These are phyloP conservation scores for Phthorimaea operculella DNA, from an alignment of 1,140 invertebrate species.

Conservation along the genomic window DNA sequence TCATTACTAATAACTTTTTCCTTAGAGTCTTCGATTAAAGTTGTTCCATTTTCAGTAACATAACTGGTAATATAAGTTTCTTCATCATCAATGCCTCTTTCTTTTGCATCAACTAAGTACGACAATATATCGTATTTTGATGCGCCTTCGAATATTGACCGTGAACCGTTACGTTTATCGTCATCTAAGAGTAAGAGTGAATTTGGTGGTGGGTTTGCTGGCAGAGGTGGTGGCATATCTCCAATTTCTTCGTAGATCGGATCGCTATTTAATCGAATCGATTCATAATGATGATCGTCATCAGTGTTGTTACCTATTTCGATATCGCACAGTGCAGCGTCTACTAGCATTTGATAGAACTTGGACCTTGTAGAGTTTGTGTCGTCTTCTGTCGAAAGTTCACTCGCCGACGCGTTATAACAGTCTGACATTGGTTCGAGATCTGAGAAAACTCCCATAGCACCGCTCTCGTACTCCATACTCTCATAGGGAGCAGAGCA, in stretches of 20 bases:
- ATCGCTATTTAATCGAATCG: conserved; percentile 78
- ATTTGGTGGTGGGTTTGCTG: conserved; percentile 77
- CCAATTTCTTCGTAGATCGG: conserved; percentile 91
- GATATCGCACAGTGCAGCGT: conserved; percentile 72
- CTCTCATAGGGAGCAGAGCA: conserved; percentile 69
- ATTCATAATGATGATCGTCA: conserved; percentile 81
- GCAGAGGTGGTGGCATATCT: conserved; percentile 81
- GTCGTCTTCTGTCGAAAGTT: conserved; percentile 71
- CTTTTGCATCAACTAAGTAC: conserved; percentile 87
- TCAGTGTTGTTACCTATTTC: conserved; percentile 70
- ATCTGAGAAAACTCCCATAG: conserved; percentile 62
- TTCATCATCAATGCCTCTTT: conserved; percentile 74
- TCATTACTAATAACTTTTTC: conserved; percentile 64
- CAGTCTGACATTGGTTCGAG: conserved; percentile 72
- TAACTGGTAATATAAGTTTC: conserved; percentile 71
- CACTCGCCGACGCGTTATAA: conserved; percentile 73
- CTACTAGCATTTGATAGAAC: conserved; percentile 76
- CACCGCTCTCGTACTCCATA: conserved; percentile 68
- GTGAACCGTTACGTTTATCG: conserved; percentile 72
- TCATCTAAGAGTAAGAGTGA: conserved; percentile 69
- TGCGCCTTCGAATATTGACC: conserved; percentile 84
- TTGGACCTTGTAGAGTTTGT: conserved; percentile 70
- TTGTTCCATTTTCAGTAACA: conserved; percentile 65
- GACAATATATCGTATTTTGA: conserved; percentile 90
- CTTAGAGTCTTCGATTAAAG: conserved; percentile 68